Base-by-base conservation (phyloP, 2,888 invertebrate genomes). In the Argyra leucocephala region DNA sequence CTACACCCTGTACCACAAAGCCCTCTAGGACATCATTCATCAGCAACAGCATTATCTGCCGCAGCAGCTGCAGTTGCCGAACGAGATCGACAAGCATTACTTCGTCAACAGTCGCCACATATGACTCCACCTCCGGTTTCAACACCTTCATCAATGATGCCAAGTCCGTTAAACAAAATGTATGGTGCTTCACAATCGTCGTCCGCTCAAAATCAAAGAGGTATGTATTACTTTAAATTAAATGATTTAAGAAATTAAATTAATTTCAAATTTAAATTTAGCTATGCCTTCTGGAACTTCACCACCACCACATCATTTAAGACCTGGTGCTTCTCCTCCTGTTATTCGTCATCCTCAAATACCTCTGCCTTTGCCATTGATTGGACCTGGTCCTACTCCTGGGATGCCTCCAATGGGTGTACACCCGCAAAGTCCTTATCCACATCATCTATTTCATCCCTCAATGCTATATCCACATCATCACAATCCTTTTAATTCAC, bases 401-500 rank as follows among this genome's bases (percentile, higher is more conserved):
- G 78, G 78, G 65, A 77, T 80, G 66, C 76, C 78, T 6, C 79
- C 78, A 66, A 77, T 80, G 62, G 78, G 79, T 18, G 88, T 90
- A 82, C 90, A 89, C 76, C 87, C 90, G 7, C 89, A 89, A 74
- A 88, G 88, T 73, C 85, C 85, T 61, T 88, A 88, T 68, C 86
- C 85, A 2, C 85, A 85, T 72, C 84, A 85, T 63, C 84, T 88
- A 21, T 86, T 89, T 78, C 85, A 86, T 68, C 84, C 86, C 0
- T 85, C 83, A 61, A 83, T 88, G 76, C 88, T 87, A 72, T 91
- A 91, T 72, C 87, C 90, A 22, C 89, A 88, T 74, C 90, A 89
- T 75, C 89, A 88, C 78, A 77, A 77, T 73, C 80, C 80, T 61
- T 80, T 80, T 67, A 80, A 79, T 67, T 78, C 79, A 15, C 88